phyloP scores from a whole-genome alignment of 2,888 invertebrate species.

The Spialia ferax region DNA sequence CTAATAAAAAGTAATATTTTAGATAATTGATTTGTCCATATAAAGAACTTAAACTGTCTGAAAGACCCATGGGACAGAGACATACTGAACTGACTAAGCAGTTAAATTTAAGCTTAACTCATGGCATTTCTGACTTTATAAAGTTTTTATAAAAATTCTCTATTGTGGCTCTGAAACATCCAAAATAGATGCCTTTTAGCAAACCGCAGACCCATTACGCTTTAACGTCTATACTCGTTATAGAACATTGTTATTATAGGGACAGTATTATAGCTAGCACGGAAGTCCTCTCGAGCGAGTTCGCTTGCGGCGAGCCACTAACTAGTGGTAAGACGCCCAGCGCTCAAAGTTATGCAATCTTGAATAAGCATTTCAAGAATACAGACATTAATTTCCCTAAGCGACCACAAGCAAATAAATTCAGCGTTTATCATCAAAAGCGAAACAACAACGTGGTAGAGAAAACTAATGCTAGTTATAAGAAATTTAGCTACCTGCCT shows the following conservation, averaged over 20 bases:
- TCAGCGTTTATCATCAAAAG: slow-evolving; percentile 1
- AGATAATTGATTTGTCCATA: too few species aligned
- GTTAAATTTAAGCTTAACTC: neutral
- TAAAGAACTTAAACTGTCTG: too few species aligned
- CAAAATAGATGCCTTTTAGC: too few species aligned
- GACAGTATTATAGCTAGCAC: slow-evolving; percentile 49
- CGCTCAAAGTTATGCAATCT: slow-evolving; percentile 56
- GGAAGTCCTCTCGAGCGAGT: slow-evolving; percentile 60
- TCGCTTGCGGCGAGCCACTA: slow-evolving; percentile 72
- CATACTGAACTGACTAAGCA: too few species aligned
- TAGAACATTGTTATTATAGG: slow-evolving; percentile 31
- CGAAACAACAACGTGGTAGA: neutral
- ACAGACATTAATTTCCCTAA: slow-evolving; percentile 19
- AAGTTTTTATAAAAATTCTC: neutral
- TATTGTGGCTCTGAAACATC: neutral
- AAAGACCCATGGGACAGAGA: too few species aligned
- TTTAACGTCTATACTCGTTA: slow-evolving; percentile 18
- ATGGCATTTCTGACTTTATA: too few species aligned
- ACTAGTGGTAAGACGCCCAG: slow-evolving; percentile 58
- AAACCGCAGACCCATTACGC: slow-evolving; percentile 22
- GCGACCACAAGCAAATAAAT: slow-evolving; percentile 7
- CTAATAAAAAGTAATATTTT: too few species aligned
- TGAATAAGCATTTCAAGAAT: slow-evolving; percentile 25
- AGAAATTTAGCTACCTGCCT: too few species aligned
- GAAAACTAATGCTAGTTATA: too few species aligned